Conservation (phyloP, 2,113 vertebrate species). For the Geococcyx californianus region DNA sequence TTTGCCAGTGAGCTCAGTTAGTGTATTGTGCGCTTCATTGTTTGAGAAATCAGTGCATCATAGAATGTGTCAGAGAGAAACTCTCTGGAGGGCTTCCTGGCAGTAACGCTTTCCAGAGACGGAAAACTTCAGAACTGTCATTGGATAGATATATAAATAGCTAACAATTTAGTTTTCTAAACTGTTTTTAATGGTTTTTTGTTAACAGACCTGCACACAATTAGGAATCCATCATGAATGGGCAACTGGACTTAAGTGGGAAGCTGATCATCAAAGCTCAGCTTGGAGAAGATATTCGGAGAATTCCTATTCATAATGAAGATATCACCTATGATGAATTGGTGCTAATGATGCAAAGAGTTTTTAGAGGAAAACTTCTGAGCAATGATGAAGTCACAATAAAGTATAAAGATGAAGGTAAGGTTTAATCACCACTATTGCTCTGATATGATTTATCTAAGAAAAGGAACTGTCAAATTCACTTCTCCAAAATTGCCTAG, state of each 20-base stretch:
- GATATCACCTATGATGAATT: conserved; percentile 99
- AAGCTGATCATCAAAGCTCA: conserved; percentile 99
- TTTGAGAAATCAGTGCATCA: background rate
- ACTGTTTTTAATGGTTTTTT: background rate
- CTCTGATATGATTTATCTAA: background rate
- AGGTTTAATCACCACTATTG: background rate
- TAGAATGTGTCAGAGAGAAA: background rate
- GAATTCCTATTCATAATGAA: conserved; percentile 99
- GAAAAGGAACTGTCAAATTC: background rate
- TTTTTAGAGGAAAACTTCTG: conserved; percentile 96
- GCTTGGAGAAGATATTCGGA: conserved; percentile 95
- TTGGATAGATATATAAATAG: background rate
- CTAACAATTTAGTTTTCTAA: background rate
- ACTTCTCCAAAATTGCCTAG: background rate
- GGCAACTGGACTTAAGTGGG: conserved; percentile 96
- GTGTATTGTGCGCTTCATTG: background rate
- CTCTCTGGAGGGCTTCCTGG: background rate
- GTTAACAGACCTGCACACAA: conserved; percentile 58
- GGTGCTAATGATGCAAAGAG: conserved; percentile 99
- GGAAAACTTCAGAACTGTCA: background rate
- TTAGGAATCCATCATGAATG: conserved; percentile 90
- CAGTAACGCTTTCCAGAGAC: background rate
- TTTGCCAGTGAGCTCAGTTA: background rate
- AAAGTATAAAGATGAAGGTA: conserved; percentile 99
- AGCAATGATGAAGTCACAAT: conserved; percentile 97